Evolutionary conservation across 2,797 vertebrate species (phyloP), one percentile per base, ranked within the genome.

Genomic region (Mus caroli): DNA sequence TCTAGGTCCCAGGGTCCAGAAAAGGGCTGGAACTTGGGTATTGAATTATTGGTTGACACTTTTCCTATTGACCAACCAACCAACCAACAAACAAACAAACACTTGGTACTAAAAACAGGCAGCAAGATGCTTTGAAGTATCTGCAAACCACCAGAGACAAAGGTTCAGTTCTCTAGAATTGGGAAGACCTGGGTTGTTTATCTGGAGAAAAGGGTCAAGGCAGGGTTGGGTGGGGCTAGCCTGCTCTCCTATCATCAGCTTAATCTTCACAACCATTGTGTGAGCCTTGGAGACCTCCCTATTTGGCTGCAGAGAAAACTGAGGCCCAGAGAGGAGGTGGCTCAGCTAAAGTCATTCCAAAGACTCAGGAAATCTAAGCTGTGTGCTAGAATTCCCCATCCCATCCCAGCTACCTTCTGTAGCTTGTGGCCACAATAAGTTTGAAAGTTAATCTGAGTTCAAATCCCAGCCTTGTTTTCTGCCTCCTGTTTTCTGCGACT

Each of bases 261-360:
- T 54, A 50, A 84, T 77, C n/a, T 8, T 92, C 50, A 37, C 13
- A n/a, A 37, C 9, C 11, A 3, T 54, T 37, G 26, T 5, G 2
- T 3, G 58, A 90, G 43, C 60, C 76, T 56, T 37, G 26, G 6
- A 34, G 50, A 40, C 34, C 50, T 73, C 31, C 52, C 13, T 28
- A 26, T 77, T 40, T 71, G 12, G 56, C 20, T 0, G 82, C 0
- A 40, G 56, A 69, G 56, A 67, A 96, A 94, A 88, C 80, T 31
- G 80, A 14, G 62, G 46, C 34, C 37, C 2, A 62, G 52, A 40
- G 46, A 90, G 80, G 76, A 96, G 89, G 67, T 90, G 92, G 91
- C 87, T 90, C 50, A 43, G 43, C 62, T 79, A 97, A 89, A 90
- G 75, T 84, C 92, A 79, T 83, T 90, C 78, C 56, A 56, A 56